phyloP scores from a whole-genome alignment of 2,888 invertebrate genomes.

The Priocnemis perturbator region DNA sequence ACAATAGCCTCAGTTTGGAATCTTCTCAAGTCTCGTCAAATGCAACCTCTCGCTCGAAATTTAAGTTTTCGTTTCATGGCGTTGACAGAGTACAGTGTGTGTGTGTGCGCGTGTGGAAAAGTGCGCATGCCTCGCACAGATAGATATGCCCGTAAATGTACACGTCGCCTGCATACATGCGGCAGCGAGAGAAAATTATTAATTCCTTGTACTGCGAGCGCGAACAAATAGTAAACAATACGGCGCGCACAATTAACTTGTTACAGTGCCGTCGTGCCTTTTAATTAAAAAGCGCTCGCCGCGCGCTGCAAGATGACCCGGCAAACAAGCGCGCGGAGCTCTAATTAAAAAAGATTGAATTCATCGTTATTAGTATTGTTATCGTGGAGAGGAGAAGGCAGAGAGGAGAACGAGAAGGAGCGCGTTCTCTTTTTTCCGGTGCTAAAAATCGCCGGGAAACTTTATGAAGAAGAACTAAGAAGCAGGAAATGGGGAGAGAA shows the following conservation, averaged over 20 bases:
- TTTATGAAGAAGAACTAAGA: too few relatives aligned
- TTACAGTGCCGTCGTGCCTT: conserved; percentile 41
- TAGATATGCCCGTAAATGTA: too few relatives aligned
- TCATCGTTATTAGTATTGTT: conserved; percentile 51
- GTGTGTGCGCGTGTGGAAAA: too few relatives aligned
- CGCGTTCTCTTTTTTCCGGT: neutral
- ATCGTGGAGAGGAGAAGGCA: conserved; percentile 10
- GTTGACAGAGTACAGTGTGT: too few relatives aligned
- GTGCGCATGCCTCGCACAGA: too few relatives aligned
- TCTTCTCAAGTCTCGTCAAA: too few relatives aligned
- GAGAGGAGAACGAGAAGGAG: neutral
- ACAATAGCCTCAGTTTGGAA: too few relatives aligned
- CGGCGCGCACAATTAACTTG: conserved; percentile 56
- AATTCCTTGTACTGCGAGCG: conserved; percentile 35
- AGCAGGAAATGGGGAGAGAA: too few relatives aligned
- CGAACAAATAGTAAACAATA: conserved; percentile 58
- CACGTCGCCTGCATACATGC: conserved; percentile 10
- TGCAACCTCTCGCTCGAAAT: too few relatives aligned
- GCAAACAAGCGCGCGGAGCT: conserved; percentile 30
- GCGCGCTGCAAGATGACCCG: conserved; percentile 34
- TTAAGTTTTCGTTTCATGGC: too few relatives aligned
- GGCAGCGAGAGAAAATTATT: conserved; percentile 44
- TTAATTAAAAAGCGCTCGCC: conserved; percentile 52
- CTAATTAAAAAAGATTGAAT: conserved; percentile 56
- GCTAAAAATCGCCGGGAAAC: too few relatives aligned